Conservation (phyloP, 2,888 invertebrate species). For the Anthoptus insignis region DNA sequence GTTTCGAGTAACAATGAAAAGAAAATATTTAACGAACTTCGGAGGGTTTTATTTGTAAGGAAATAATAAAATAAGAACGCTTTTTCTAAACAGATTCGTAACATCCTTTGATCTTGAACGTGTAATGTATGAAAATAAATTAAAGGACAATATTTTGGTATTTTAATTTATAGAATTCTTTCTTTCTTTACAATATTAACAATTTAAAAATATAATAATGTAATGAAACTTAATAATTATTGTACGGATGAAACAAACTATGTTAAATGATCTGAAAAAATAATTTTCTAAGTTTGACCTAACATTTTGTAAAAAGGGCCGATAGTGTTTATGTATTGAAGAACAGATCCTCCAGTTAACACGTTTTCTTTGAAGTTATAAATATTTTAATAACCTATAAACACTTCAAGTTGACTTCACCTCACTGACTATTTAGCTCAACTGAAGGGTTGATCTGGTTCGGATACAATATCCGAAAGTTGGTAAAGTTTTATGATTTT, state of each 20-base stretch:
- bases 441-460: neutral
- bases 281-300: no score
- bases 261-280: no score
- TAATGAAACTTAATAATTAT: no score
- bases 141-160: neutral
- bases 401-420: neutral
- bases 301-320: neutral
- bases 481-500: no score
- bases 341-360: neutral
- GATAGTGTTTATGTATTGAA: neutral
- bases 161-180: neutral
- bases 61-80: neutral
- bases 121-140: neutral
- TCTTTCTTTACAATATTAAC: no score
- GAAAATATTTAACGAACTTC: neutral
- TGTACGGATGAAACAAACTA: no score
- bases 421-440: constrained; percentile 1
- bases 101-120: neutral
- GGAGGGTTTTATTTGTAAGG: neutral
- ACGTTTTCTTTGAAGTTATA: constrained; percentile 2
- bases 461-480: neutral
- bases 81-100: neutral
- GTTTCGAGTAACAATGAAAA: neutral
- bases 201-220: no score
- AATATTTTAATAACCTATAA: neutral